phyloP scores from a whole-genome alignment of 2,797 vertebrate genomes.

The Loris lydekkerianus region DNA sequence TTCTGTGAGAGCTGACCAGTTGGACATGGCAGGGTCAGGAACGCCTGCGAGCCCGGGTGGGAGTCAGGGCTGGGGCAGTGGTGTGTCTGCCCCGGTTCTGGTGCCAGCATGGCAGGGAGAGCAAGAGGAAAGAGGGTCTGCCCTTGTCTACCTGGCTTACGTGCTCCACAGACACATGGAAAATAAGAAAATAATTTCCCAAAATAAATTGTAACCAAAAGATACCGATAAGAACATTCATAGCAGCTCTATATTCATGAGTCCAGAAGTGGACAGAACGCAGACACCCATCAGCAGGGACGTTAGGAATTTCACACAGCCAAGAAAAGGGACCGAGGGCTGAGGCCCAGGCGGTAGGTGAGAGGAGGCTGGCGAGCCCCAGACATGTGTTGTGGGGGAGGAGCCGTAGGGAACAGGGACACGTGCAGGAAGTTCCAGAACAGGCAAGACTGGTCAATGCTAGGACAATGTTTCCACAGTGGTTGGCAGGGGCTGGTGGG shows the following conservation, averaged over 20 bases:
- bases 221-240: neutral
- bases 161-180: neutral
- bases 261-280: too few species aligned
- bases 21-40: rapidly evolving
- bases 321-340: neutral
- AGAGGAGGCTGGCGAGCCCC: neutral
- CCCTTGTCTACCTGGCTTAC: too few species aligned
- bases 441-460: neutral
- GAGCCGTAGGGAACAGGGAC: neutral
- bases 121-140: neutral
- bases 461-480: neutral
- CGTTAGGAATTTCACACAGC: rapidly evolving
- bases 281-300: neutral
- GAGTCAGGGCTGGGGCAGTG: neutral
- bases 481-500: rapidly evolving
- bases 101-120: neutral
- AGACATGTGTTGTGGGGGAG: too few species aligned
- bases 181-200: neutral
- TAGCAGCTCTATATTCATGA: neutral
- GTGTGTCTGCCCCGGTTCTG: neutral
- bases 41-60: neutral
- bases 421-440: neutral
- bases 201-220: neutral
- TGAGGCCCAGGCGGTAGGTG: neutral
- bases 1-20: neutral